Percentiles rank a stretch among this genome's conserved stretches.
phyloP scores from a whole-genome alignment of 2,797 vertebrate genomes.

The Pampus argenteus region DNA sequence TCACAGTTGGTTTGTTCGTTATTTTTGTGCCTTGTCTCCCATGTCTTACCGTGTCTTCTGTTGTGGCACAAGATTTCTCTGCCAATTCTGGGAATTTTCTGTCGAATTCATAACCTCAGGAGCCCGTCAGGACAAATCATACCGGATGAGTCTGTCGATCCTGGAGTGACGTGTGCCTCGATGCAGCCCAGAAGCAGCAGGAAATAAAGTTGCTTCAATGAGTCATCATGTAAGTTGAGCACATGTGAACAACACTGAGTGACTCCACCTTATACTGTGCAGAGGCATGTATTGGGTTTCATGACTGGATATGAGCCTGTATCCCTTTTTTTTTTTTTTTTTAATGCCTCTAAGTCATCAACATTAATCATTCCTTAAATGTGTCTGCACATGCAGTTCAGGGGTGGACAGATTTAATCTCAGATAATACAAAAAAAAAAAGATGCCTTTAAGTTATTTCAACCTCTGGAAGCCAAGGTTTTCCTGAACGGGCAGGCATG shows the following conservation, averaged over 20 bases:
- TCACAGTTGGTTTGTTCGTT: background rate
- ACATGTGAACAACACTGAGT: background rate
- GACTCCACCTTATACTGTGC: too few relatives aligned
- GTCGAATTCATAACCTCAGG: background rate
- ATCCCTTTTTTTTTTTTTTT: conserved; percentile 19
- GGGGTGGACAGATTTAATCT: conserved; percentile 8
- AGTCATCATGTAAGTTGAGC: background rate
- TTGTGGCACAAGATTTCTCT: background rate
- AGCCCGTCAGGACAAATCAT: conserved; percentile 31
- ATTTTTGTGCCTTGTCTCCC: too few relatives aligned
- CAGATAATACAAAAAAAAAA: conserved; percentile 1
- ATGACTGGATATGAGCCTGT: background rate
- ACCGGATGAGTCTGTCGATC: background rate
- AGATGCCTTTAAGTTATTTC: background rate
- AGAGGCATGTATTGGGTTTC: fast-evolving
- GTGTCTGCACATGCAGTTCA: conserved; percentile 37
- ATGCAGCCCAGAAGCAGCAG: background rate
- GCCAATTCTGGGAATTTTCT: background rate
- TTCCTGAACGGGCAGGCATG: conserved; percentile 23
- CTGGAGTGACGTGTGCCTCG: conserved; percentile 10
- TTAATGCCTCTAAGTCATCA: background rate
- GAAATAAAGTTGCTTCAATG: conserved; percentile 29
- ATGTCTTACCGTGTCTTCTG: too few relatives aligned
- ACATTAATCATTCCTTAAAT: conserved; percentile 13
- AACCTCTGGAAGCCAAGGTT: conserved; percentile 1